Evolutionary conservation across 1,140 invertebrate species (phyloP).

Genomic region (Gryllus bimaculatus): DNA sequence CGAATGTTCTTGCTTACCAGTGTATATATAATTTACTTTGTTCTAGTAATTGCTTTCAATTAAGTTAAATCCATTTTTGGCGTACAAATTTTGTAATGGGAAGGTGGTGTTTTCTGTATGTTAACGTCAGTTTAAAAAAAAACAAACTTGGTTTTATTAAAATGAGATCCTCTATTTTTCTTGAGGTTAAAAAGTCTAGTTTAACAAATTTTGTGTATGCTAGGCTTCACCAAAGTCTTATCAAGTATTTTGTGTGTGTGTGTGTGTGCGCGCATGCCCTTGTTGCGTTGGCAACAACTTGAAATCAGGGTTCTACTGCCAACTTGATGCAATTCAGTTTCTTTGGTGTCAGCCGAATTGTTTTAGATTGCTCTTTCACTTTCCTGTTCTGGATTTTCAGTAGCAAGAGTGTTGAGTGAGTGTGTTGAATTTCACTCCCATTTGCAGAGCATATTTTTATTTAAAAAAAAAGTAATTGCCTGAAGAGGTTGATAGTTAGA

Average conservation of each 20-base stretch:
- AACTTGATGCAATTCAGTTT: slow-evolving; percentile 8
- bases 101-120: not conserved
- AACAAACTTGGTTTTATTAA: too few species aligned
- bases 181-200: too few species aligned
- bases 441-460: slow-evolving; percentile 23
- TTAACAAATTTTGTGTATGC: not conserved
- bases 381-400: slow-evolving; percentile 16
- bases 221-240: not conserved
- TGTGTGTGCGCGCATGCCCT: not conserved
- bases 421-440: slow-evolving; percentile 16
- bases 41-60: not conserved
- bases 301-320: slow-evolving; percentile 18
- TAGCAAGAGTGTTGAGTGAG: slow-evolving; percentile 14
- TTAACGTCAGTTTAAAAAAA: too few species aligned
- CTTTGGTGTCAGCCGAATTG: slow-evolving; percentile 23
- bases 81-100: not conserved
- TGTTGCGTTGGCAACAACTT: not conserved
- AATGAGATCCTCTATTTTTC: too few species aligned
- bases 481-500: slow-evolving; percentile 10
- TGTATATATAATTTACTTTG: slow-evolving; percentile 17
- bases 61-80: not conserved
- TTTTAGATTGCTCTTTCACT: slow-evolving; percentile 10
- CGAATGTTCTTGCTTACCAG: slow-evolving; percentile 3
- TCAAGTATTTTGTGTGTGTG: not conserved
- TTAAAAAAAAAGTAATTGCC: slow-evolving; percentile 13